Evolutionary conservation across 1,140 invertebrate genomes (phyloP), one percentile per base, ranked within the genome.

Genomic region (Drosophila nasuta): DNA sequence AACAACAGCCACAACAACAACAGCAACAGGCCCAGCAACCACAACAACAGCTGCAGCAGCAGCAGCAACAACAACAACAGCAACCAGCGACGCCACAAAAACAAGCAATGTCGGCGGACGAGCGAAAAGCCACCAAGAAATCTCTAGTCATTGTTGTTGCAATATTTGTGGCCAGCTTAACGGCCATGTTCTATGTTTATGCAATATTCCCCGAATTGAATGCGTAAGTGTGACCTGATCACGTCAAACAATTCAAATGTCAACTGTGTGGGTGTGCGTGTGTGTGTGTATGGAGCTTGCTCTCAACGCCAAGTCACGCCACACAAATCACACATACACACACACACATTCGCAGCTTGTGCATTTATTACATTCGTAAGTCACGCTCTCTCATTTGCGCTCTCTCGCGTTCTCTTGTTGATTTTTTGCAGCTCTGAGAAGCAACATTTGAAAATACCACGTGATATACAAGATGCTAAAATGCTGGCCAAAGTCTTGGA

Each of bases 401-500:
- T 20, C 17, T 48, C 4, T 54, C 45, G 66, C 33, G 30, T 25
- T 30, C 25, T 52, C 49, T 30, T 3, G 3, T 10, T 52, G 2
- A n/a, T 82, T 79, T 78, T 75, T 96, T 96, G 87, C 93, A 99
- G 98, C 65, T 93, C 97, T 91, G 98, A 99, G 93, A 96, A 95
- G 87, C 93, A 96, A 82, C 95, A 98, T 93, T 95, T 99, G 68
- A 98, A 98, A 93, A 93, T 99, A 74, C 99, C 99, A 52, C 94
- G 95, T 92, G 96, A 98, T 93, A 97, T 99, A 78, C 97, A 99
- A 92, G 98, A 99, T 94, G 98, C 98, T 5, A 99, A 99, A 94
- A 95, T 97, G 89, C 93, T 99, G 56, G 99, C 98, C 72, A 95
- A 95, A 92, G 95, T 99, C 41, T 94, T 99, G 77, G 96, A 96